A percentile compares a stretch with the other conserved stretches of the same genome.
phyloP scores from a whole-genome alignment of 2,888 invertebrate species.

The Pyrgus malvae region DNA sequence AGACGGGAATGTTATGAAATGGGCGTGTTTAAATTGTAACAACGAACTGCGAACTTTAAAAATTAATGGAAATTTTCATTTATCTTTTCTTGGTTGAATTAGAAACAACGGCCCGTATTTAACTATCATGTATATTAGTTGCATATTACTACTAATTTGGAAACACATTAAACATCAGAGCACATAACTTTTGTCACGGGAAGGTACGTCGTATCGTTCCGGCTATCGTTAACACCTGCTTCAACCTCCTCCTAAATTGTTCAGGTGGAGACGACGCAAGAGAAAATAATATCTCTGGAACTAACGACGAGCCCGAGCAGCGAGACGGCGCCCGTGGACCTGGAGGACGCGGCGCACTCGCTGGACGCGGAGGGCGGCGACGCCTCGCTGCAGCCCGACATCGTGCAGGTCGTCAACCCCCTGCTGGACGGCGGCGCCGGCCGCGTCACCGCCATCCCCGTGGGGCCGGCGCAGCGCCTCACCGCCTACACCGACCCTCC shows the following conservation, averaged over 20 bases:
- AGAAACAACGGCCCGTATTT: no score
- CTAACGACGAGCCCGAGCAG: slow-evolving; percentile 85
- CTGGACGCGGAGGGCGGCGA: slow-evolving; percentile 66
- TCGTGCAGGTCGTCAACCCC: slow-evolving; percentile 79
- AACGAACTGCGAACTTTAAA: no score
- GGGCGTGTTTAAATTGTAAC: no score
- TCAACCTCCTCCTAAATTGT: background rate
- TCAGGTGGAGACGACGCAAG: slow-evolving; percentile 94
- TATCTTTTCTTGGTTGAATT: no score
- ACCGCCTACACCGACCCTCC: slow-evolving; percentile 61
- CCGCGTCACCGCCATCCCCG: slow-evolving; percentile 71
- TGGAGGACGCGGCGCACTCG: slow-evolving; percentile 60
- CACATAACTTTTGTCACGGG: no score
- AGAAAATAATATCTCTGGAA: slow-evolving; percentile 95
- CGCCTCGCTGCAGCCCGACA: slow-evolving; percentile 78
- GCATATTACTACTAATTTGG: no score
- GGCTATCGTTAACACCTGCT: background rate
- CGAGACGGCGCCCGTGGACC: slow-evolving; percentile 76
- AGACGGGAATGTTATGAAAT: no score
- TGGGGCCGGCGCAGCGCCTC: slow-evolving; percentile 67
- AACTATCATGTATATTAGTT: no score
- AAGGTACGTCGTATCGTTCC: background rate
- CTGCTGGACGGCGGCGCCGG: slow-evolving; percentile 73
- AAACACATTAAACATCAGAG: no score
- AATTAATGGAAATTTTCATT: no score